phyloP scores from a whole-genome alignment of 2,888 invertebrate genomes.

The Sesia apiformis region DNA sequence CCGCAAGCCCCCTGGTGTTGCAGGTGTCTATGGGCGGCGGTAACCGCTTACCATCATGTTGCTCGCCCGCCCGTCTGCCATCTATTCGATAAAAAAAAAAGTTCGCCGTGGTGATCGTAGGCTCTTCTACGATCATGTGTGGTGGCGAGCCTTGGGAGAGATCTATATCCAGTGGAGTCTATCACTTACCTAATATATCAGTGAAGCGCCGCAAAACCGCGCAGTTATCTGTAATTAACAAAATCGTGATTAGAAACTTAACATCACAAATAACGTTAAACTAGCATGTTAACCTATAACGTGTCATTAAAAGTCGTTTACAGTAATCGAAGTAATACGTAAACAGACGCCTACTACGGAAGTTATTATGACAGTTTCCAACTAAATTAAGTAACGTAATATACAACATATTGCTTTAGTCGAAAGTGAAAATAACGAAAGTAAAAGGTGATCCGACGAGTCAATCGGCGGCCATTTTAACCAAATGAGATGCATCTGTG shows the following conservation, averaged over 20 bases:
- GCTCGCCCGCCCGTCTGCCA: too few relatives aligned
- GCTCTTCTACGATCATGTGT: conserved; percentile 1
- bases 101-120: too few relatives aligned
- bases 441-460: conserved; percentile 44
- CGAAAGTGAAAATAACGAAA: conserved; percentile 66
- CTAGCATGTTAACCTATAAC: background rate
- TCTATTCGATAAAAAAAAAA: too few relatives aligned
- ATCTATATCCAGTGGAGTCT: too few relatives aligned
- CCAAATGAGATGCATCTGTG: conserved; percentile 28
- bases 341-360: conserved; percentile 29
- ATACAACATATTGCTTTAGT: conserved; percentile 40
- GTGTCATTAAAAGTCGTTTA: conserved; percentile 1
- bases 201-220: conserved; percentile 22
- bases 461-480: conserved; percentile 37
- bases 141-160: too few relatives aligned
- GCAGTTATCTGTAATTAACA: conserved; percentile 30
- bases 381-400: conserved; percentile 44
- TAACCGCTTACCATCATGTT: too few relatives aligned
- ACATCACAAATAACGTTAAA: background rate
- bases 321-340: background rate
- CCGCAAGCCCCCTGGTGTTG: too few relatives aligned
- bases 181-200: conserved; percentile 30
- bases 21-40: too few relatives aligned
- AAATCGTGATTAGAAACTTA: background rate
- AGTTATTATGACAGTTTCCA: conserved; percentile 13